Evolutionary conservation across 2,797 vertebrate genomes (phyloP), one percentile per base, ranked within the genome.

Genomic region (Cirrhinus molitorella): DNA sequence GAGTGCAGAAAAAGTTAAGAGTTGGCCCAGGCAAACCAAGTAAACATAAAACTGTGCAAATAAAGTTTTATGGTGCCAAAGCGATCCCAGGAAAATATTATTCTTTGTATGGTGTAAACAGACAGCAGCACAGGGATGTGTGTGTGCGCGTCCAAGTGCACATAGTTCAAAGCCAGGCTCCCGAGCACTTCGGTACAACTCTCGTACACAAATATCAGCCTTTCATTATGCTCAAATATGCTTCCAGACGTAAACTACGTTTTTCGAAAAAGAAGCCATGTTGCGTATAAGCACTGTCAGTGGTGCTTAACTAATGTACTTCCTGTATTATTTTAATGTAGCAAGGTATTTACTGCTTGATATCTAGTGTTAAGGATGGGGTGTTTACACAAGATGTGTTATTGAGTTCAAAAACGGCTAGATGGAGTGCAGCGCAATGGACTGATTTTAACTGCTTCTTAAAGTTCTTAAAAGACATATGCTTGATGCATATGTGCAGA

Each of bases 41-140:
- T 89, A 91, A 91, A 92, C 86, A 82, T 87, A 77, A 66, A 75
- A 83, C 88, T 88, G 85, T 86, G 91, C 93, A 92, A 92, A 90
- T 85, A 89, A 84, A 85, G 81, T 93, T 91, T 88, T 88, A 90
- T 87, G 81, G 78, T 83, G 86, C 85, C 74, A 87, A 88, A 91
- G 78, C 28, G 61, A 84, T 88, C 89, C 89, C 84, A 88, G 90
- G 85, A 90, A 93, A 93, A 91, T 92, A 92, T 90, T 85, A 82
- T 91, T 90, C 90, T 91, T 90, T 70, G 86, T 88, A 89, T 79
- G 87, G 83, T 89, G 86, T 89, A 90, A 89, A 90, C 84, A 89
- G 81, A 83, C 83, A 85, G 79, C 83, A 78, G 84, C 68, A 85
- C 84, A 84, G 76, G 63, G 85, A 16, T 28, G 25, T 59, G 61